phyloP scores from a whole-genome alignment of 2,797 vertebrate species.

The Paratrypauchen microcephalus region DNA sequence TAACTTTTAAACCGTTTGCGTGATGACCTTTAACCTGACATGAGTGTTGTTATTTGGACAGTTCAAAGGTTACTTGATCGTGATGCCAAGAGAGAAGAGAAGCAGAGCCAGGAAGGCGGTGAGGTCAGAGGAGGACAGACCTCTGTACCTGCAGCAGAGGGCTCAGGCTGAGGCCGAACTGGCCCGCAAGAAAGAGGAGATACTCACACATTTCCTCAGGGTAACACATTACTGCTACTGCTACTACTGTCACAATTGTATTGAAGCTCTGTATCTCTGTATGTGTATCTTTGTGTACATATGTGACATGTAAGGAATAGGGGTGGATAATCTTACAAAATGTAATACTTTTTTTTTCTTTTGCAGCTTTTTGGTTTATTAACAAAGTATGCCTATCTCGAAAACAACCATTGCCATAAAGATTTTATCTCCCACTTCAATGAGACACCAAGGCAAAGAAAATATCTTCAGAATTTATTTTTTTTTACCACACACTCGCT shows the following conservation, averaged over 20 bases:
- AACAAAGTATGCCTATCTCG: too few relatives aligned
- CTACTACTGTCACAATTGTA: background rate
- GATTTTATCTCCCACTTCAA: too few relatives aligned
- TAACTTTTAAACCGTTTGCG: background rate
- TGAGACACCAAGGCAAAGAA: too few relatives aligned
- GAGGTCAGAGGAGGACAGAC: slow-evolving; percentile 43
- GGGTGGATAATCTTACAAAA: too few relatives aligned
- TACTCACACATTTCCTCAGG: slow-evolving; percentile 48
- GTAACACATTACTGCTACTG: background rate
- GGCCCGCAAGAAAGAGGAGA: slow-evolving; percentile 52
- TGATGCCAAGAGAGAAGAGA: slow-evolving; percentile 47
- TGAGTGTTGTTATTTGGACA: background rate
- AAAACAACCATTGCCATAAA: too few relatives aligned
- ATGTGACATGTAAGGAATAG: background rate
- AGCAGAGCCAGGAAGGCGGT: slow-evolving; percentile 21
- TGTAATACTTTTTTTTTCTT: too few relatives aligned
- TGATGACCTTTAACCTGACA: background rate
- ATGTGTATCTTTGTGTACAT: background rate
- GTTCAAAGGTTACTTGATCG: background rate
- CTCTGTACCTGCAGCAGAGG: slow-evolving; percentile 36
- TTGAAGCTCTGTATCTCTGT: too few relatives aligned
- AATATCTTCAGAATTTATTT: too few relatives aligned
- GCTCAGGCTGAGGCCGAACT: slow-evolving; percentile 51
- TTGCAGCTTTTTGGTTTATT: too few relatives aligned
- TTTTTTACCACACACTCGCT: too few relatives aligned